These are phyloP conservation scores for Notodonta dromedarius DNA, from an alignment of 2,888 invertebrate genomes.

Conservation along the genomic window DNA sequence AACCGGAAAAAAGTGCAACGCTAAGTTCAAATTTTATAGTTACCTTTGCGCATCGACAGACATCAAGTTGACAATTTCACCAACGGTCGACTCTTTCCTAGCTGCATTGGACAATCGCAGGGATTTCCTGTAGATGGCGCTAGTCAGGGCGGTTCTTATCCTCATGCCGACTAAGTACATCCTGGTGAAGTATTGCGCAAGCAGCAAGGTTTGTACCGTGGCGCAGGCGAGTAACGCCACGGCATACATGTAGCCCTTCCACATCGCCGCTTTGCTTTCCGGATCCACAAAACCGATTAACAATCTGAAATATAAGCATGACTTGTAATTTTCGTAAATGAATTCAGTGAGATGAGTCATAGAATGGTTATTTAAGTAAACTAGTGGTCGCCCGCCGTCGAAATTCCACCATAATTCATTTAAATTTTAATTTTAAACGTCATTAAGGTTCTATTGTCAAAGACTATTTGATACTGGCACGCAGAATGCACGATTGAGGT, in stretches of 20 bases:
- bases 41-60: conserved; percentile 94
- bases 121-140: conserved; percentile 95
- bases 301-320: conserved; percentile 74
- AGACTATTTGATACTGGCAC: too few species aligned
- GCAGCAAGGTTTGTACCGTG: conserved; percentile 90
- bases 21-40: neutral
- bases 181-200: conserved; percentile 95
- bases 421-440: too few species aligned
- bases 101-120: conserved; percentile 91
- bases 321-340: conserved; percentile 4
- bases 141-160: conserved; percentile 94
- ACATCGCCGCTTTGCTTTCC: conserved; percentile 84
- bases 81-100: conserved; percentile 92
- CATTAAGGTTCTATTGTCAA: too few species aligned
- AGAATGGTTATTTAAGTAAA: neutral
- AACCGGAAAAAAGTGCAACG: too few species aligned
- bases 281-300: conserved; percentile 88
- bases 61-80: conserved; percentile 97
- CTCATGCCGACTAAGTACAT: conserved; percentile 96
- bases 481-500: too few species aligned
- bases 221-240: conserved; percentile 89
- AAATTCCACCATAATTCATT: too few species aligned
- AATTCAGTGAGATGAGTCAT: neutral
- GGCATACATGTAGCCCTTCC: conserved; percentile 96
- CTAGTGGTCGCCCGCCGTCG: too few species aligned